Evolutionary conservation across 2,888 invertebrate species (phyloP).

Genomic region (Cylindroiulus punctatus): DNA sequence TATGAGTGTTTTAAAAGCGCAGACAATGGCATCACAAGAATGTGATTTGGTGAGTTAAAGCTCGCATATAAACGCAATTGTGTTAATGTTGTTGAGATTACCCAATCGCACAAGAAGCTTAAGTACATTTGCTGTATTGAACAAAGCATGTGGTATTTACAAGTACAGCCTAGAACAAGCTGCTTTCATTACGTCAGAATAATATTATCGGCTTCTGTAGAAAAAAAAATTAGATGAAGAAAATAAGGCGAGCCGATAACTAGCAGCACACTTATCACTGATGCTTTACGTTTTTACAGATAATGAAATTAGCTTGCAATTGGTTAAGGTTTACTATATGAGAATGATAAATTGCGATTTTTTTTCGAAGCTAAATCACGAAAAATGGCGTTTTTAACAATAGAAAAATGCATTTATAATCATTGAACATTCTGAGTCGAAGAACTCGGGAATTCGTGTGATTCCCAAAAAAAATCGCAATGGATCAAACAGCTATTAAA

Average conservation of each 20-base stretch:
- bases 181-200: background rate
- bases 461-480: background rate
- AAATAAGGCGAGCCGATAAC: background rate
- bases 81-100: conserved; percentile 26
- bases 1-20: no score
- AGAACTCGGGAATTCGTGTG: no score
- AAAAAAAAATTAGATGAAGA: background rate
- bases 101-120: background rate
- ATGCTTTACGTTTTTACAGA: conserved; percentile 6
- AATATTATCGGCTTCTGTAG: background rate
- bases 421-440: no score
- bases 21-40: no score
- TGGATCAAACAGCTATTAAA: background rate
- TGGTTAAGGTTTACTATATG: background rate
- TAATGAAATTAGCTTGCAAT: background rate
- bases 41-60: no score
- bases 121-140: background rate
- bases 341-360: background rate
- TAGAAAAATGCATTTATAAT: background rate
- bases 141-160: background rate
- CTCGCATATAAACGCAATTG: no score
- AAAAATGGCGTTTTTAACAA: no score
- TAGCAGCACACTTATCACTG: background rate
- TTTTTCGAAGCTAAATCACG: background rate
- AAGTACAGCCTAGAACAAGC: background rate